A percentile compares a stretch with the other conserved stretches of the same genome.
Conservation (phyloP, 2,888 invertebrate species). For the Molorchus minor region DNA sequence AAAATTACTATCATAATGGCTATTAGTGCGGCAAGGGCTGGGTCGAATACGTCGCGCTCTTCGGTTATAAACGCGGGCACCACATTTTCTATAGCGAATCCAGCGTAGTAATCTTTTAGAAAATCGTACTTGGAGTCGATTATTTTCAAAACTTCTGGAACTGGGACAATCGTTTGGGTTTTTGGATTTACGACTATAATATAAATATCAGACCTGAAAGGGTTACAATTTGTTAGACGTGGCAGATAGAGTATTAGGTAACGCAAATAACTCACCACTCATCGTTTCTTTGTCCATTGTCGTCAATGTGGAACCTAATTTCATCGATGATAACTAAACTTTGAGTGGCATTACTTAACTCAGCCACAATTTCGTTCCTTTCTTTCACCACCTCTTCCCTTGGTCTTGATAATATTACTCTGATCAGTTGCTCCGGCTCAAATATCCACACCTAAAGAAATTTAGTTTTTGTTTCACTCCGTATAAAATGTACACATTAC, state of each 20-base stretch:
- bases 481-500: not conserved
- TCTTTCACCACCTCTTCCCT: constrained; percentile 79
- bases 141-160: constrained; percentile 79
- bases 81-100: constrained; percentile 79
- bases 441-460: constrained; percentile 93
- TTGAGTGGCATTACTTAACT: constrained; percentile 79
- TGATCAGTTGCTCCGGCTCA: constrained; percentile 82
- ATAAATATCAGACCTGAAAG: constrained; percentile 82
- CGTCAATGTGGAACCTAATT: constrained; percentile 77
- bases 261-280: constrained; percentile 76
- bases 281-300: constrained; percentile 70
- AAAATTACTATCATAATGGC: constrained; percentile 85
- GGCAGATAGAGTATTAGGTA: too few species aligned
- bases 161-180: constrained; percentile 78
- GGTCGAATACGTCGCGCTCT: constrained; percentile 82
- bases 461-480: not conserved
- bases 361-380: constrained; percentile 74
- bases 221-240: too few species aligned
- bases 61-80: constrained; percentile 74
- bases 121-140: constrained; percentile 88
- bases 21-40: constrained; percentile 85
- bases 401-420: constrained; percentile 84
- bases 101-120: constrained; percentile 79
- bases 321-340: constrained; percentile 83
- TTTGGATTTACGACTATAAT: constrained; percentile 81